phyloP scores from a whole-genome alignment of 2,113 vertebrate genomes.

The Rhombomys opimus region DNA sequence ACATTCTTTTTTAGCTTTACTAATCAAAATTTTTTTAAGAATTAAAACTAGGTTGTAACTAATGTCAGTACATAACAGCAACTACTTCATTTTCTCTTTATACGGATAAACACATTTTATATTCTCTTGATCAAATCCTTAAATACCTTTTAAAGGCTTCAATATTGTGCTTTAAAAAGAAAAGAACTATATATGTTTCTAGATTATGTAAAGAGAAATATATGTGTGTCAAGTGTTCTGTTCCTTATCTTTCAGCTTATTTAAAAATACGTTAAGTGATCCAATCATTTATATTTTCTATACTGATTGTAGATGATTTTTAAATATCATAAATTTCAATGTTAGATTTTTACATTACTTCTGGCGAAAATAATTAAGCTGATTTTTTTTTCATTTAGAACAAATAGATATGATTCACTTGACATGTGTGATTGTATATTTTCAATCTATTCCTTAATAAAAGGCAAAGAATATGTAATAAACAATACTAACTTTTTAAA shows the following conservation, averaged over 20 bases:
- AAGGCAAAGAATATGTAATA: not conserved
- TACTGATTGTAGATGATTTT: constrained; percentile 76
- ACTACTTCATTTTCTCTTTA: constrained; percentile 90
- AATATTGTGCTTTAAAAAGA: constrained; percentile 87
- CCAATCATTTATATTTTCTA: constrained; percentile 80
- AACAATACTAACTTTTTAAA: not conserved
- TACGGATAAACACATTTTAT: constrained; percentile 90
- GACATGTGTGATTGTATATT: not conserved
- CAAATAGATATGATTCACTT: not conserved
- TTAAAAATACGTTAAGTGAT: constrained; percentile 86
- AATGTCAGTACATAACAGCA: constrained; percentile 91
- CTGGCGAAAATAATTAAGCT: no score
- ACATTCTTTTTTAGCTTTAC: constrained; percentile 89
- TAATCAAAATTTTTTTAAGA: constrained; percentile 89
- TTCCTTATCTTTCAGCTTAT: constrained; percentile 88
- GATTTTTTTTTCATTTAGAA: not conserved
- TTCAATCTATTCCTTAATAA: not conserved
- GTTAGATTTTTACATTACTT: constrained; percentile 69
- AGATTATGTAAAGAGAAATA: constrained; percentile 86
- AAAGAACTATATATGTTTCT: constrained; percentile 84
- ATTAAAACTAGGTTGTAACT: constrained; percentile 91
- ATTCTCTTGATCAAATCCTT: constrained; percentile 90
- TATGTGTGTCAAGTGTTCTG: constrained; percentile 83
- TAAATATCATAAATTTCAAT: constrained; percentile 77
- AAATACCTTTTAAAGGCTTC: constrained; percentile 86